A percentile compares a stretch with the other conserved stretches of the same genome.
phyloP scores from a whole-genome alignment of 1,140 invertebrate species.

The Glossosoma conforme region DNA sequence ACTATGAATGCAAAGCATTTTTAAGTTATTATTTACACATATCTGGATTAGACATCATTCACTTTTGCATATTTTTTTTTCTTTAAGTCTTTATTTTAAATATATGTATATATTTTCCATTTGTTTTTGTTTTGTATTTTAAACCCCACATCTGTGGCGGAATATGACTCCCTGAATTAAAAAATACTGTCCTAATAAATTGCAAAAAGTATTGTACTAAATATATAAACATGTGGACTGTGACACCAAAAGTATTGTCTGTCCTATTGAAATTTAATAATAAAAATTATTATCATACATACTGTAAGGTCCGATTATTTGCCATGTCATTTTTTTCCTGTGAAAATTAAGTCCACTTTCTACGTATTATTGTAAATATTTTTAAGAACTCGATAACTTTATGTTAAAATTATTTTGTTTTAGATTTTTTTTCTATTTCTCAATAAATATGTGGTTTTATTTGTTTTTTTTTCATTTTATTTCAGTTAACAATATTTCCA shows the following conservation, averaged over 20 bases:
- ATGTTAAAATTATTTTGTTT: no score
- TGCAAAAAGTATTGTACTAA: background rate
- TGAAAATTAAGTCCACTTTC: no score
- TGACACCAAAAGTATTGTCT: background rate
- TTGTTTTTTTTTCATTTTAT: no score
- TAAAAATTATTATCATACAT: constrained; percentile 1
- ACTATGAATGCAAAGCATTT: background rate
- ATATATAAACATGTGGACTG: background rate
- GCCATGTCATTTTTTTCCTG: background rate
- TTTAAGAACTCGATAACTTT: no score
- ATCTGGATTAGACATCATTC: background rate
- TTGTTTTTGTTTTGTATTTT: background rate
- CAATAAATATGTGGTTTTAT: no score
- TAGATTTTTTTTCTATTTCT: no score
- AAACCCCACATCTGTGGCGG: background rate
- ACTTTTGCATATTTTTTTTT: background rate
- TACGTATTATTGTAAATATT: no score
- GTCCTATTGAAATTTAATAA: background rate
- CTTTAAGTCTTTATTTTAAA: background rate
- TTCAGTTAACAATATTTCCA: no score
- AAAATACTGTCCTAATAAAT: background rate
- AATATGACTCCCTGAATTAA: background rate
- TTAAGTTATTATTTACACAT: background rate
- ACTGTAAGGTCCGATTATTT: background rate
- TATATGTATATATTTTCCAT: background rate